Percentiles rank a stretch among this genome's conserved stretches.
These are phyloP conservation scores for Buathra laborator DNA, from an alignment of 2,888 invertebrate species.

Conservation along the genomic window DNA sequence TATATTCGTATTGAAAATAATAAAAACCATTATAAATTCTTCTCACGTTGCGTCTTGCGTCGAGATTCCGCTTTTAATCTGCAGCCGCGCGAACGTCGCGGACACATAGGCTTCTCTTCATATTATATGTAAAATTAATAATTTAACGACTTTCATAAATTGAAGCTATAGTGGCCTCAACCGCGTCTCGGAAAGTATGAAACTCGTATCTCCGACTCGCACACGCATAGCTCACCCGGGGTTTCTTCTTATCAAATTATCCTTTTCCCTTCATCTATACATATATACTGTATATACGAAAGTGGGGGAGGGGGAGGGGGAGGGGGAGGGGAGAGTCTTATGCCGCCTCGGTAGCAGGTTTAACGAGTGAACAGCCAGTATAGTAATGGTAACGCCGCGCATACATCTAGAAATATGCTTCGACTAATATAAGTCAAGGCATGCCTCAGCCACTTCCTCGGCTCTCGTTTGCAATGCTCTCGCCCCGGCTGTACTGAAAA, in stretches of 20 bases:
- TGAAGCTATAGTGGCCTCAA: not conserved
- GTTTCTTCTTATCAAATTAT: slow-evolving; percentile 36
- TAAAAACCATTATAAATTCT: too few relatives aligned
- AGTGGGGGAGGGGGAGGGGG: too few relatives aligned
- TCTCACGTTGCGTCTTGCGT: too few relatives aligned
- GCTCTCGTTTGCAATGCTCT: not conserved
- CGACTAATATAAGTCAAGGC: slow-evolving; percentile 31
- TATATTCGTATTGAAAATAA: too few relatives aligned
- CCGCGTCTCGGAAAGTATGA: not conserved
- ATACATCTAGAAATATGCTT: slow-evolving; percentile 11
- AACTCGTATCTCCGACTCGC: slow-evolving; percentile 34
- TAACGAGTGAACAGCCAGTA: slow-evolving; percentile 25
- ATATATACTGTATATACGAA: not conserved
- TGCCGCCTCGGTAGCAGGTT: slow-evolving; percentile 15
- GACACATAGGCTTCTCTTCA: not conserved
- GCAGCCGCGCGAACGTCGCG: too few relatives aligned
- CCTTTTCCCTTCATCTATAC: slow-evolving; percentile 18
- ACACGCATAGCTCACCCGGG: not conserved
- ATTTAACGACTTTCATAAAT: not conserved
- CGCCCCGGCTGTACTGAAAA: not conserved
- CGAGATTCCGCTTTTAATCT: too few relatives aligned
- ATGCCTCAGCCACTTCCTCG: slow-evolving; percentile 8
- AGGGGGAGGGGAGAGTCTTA: not conserved
- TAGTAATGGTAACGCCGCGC: not conserved
- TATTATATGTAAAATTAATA: not conserved